These are phyloP conservation scores for Manduca sexta DNA, from an alignment of 1,140 invertebrate genomes.

Conservation along the genomic window DNA sequence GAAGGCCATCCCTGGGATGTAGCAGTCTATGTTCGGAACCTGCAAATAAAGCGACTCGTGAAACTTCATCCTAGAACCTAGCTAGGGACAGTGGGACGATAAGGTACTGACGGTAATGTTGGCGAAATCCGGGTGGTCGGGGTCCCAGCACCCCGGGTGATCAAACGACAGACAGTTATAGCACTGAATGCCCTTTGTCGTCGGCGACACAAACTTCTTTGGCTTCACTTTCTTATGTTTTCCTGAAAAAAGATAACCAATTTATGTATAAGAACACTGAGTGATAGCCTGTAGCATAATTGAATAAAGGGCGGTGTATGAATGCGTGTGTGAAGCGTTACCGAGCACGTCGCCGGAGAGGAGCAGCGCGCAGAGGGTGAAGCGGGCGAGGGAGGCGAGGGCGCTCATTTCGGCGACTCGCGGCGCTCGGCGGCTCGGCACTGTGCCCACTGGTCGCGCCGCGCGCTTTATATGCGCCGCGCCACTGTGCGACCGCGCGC, in stretches of 20 bases:
- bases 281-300: too few relatives aligned
- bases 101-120: conserved; percentile 47
- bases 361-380: conserved; percentile 18
- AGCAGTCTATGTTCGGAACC: conserved; percentile 64
- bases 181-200: conserved; percentile 58
- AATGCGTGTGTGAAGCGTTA: conserved; percentile 11
- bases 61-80: too few relatives aligned
- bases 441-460: conserved; percentile 3
- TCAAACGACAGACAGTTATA: conserved; percentile 66
- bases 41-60: conserved; percentile 10
- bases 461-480: conserved; percentile 32
- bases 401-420: conserved; percentile 23
- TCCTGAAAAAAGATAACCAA: conserved; percentile 14
- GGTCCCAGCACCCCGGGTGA: conserved; percentile 63
- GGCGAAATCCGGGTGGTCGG: conserved; percentile 57
- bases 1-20: conserved; percentile 63
- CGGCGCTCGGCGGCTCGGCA: conserved; percentile 1
- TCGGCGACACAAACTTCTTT: conserved; percentile 52
- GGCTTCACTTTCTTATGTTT: conserved; percentile 57
- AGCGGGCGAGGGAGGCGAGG: conserved; percentile 29
- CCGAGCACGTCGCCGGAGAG: conserved; percentile 35
- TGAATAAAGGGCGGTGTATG: too few relatives aligned
- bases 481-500: neutral
- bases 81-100: neutral
- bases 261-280: too few relatives aligned